A percentile compares a stretch with the other conserved stretches of the same genome.
Evolutionary conservation across 2,888 invertebrate genomes (phyloP).

Genomic region (Gastrophysa polygoni): DNA sequence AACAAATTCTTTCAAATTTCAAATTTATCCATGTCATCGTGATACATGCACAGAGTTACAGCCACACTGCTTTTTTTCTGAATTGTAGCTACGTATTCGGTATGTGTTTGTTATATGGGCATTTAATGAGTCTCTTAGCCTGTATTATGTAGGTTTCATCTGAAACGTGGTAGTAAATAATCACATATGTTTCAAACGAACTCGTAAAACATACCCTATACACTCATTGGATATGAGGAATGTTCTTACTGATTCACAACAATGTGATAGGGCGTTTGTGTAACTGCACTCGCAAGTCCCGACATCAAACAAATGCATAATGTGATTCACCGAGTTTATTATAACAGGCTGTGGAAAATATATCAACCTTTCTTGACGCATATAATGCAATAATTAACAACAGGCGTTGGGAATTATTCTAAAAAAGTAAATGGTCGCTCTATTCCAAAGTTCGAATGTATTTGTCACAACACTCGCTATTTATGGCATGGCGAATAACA

Average conservation of each 20-base stretch:
- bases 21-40: too few species aligned
- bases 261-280: neutral
- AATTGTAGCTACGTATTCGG: too few species aligned
- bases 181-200: neutral
- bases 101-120: too few species aligned
- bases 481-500: neutral
- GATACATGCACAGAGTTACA: too few species aligned
- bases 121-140: too few species aligned
- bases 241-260: neutral
- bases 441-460: neutral
- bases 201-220: neutral
- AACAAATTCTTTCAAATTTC: too few species aligned
- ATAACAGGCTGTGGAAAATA: neutral
- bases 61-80: too few species aligned
- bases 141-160: too few species aligned
- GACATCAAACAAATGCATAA: neutral
- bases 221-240: neutral
- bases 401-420: neutral
- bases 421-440: neutral
- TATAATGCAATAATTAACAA: neutral
- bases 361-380: neutral
- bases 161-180: too few species aligned
- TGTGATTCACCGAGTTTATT: neutral
- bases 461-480: neutral
- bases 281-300: neutral